Evolutionary conservation across 2,113 vertebrate genomes (phyloP).

Genomic region (Gyps fulvus): DNA sequence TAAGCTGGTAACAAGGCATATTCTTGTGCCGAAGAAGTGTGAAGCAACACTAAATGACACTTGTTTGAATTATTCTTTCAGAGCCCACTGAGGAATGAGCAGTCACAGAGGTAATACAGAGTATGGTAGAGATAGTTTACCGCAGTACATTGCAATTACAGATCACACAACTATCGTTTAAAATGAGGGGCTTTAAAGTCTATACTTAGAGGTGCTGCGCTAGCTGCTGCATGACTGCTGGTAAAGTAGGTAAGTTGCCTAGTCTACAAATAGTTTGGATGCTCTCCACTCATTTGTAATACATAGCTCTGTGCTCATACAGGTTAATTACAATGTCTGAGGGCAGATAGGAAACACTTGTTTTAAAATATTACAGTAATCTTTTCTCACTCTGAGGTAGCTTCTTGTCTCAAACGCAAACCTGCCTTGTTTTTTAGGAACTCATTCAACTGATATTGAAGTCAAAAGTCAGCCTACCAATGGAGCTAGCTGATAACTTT

Average conservation of each 20-base stretch:
- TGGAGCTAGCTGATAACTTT: neutral
- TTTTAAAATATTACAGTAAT: neutral
- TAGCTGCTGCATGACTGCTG: neutral
- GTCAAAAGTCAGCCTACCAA: neutral
- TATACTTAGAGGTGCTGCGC: neutral
- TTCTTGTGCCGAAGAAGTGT: neutral
- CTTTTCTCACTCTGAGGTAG: neutral
- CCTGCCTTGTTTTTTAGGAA: neutral
- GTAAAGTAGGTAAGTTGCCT: neutral
- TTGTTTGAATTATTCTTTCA: neutral
- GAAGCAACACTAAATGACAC: neutral
- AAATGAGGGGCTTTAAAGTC: neutral
- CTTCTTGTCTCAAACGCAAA: neutral
- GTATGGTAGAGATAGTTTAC: neutral
- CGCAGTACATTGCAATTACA: neutral
- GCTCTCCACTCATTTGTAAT: neutral
- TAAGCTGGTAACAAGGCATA: neutral
- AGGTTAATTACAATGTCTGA: neutral
- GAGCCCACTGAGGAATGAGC: neutral
- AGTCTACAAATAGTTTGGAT: neutral
- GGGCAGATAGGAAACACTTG: neutral
- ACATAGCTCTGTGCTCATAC: neutral
- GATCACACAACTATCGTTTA: neutral
- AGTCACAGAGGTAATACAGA: neutral
- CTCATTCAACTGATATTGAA: neutral